Conservation (phyloP, 2,797 vertebrate species). For the Ctenopoma kingsleyae region DNA sequence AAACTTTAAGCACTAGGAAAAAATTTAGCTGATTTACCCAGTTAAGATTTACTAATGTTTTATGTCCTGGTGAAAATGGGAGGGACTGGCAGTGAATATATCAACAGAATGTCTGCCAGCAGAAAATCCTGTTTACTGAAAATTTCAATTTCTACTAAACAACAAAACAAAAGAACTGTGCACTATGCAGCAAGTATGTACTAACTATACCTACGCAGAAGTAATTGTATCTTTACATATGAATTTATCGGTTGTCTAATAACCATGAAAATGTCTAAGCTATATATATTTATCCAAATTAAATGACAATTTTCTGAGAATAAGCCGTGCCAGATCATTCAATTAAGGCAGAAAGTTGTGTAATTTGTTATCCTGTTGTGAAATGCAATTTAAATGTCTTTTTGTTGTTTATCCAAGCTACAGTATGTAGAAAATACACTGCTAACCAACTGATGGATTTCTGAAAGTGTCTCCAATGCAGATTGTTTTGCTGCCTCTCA, state of each 20-base stretch:
- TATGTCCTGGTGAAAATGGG: too few relatives aligned
- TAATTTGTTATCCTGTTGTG: too few relatives aligned
- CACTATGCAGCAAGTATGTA: too few relatives aligned
- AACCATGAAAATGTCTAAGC: not conserved
- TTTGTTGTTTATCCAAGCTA: not conserved
- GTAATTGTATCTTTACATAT: not conserved
- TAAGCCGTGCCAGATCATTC: not conserved
- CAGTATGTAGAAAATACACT: not conserved
- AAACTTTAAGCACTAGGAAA: too few relatives aligned
- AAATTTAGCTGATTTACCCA: too few relatives aligned
- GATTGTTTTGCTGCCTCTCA: slow-evolving; percentile 31
- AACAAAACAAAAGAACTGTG: too few relatives aligned
- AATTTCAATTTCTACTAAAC: too few relatives aligned
- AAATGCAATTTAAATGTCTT: not conserved
- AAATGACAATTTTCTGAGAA: not conserved
- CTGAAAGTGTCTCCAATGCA: slow-evolving; percentile 9
- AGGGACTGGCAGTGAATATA: too few relatives aligned
- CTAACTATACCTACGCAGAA: not conserved
- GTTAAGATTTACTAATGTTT: too few relatives aligned
- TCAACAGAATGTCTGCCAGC: too few relatives aligned
- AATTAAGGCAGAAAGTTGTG: not conserved
- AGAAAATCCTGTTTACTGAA: too few relatives aligned
- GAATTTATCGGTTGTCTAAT: not conserved
- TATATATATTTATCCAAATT: not conserved
- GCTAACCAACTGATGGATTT: slow-evolving; percentile 19